phyloP scores from a whole-genome alignment of 2,797 vertebrate species.

The Enteromius unitaeniatus region DNA sequence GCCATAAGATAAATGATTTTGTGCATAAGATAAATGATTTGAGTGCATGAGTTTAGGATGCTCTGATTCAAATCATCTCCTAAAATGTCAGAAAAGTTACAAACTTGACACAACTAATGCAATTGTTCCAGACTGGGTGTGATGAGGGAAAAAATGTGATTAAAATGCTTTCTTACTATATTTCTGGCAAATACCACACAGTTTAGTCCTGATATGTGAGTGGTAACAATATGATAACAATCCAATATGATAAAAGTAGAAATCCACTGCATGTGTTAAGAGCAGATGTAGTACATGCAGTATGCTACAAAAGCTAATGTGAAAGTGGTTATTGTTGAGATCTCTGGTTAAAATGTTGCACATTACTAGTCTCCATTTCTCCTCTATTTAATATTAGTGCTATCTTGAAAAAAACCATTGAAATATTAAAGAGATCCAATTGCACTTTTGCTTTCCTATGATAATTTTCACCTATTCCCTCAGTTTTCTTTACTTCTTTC shows the following conservation, averaged over 20 bases:
- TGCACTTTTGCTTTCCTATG: not conserved
- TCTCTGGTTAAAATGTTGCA: not conserved
- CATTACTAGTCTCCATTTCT: not conserved
- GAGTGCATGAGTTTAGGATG: not conserved
- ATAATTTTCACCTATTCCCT: slow-evolving; percentile 28
- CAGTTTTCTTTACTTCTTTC: not conserved
- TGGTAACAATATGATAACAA: not conserved
- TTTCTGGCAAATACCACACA: not conserved
- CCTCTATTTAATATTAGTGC: not conserved
- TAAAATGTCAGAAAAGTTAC: not conserved
- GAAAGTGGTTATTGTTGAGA: not conserved
- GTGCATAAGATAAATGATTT: too few relatives aligned
- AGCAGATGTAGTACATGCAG: not conserved
- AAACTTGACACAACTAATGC: not conserved
- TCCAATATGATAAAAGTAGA: not conserved
- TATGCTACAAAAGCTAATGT: not conserved
- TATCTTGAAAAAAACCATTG: not conserved
- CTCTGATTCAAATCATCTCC: not conserved
- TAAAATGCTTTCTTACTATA: not conserved
- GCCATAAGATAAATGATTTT: too few relatives aligned
- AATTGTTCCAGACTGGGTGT: not conserved
- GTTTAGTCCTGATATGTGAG: not conserved
- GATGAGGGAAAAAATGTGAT: not conserved
- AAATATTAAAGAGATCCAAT: not conserved
- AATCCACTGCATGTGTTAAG: not conserved